Conservation (phyloP, 2,113 vertebrate species). For the Sinosuthora webbiana region DNA sequence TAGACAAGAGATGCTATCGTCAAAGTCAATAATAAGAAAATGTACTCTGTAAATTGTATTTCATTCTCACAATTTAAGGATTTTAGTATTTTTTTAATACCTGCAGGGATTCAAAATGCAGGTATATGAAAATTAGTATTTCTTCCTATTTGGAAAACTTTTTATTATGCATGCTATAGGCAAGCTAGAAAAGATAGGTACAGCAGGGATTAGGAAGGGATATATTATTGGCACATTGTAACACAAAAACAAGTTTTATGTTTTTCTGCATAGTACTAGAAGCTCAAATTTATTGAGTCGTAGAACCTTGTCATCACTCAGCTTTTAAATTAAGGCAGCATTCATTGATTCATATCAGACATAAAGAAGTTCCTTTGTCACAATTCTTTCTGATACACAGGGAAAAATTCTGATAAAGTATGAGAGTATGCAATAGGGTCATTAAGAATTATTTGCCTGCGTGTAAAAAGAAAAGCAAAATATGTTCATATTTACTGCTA, state of each 20-base stretch:
- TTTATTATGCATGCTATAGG: constrained; percentile 71
- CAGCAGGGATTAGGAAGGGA: constrained; percentile 56
- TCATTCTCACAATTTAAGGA: background rate
- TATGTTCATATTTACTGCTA: background rate
- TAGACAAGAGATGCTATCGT: constrained; percentile 30
- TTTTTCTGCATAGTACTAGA: constrained; percentile 67
- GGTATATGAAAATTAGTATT: constrained; percentile 64
- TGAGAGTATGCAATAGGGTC: background rate
- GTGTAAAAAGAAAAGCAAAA: background rate
- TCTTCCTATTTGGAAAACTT: constrained; percentile 56
- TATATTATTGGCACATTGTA: constrained; percentile 67
- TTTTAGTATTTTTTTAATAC: constrained; percentile 34
- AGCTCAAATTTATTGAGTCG: constrained; percentile 66
- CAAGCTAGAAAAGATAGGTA: constrained; percentile 64
- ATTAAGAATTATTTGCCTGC: constrained; percentile 60
- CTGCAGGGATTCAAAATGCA: constrained; percentile 59
- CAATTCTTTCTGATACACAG: constrained; percentile 47
- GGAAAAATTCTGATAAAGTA: constrained; percentile 43
- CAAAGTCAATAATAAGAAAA: constrained; percentile 33
- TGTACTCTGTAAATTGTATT: constrained; percentile 28
- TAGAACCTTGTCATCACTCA: constrained; percentile 58
- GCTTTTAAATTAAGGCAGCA: constrained; percentile 65
- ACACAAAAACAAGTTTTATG: constrained; percentile 74
- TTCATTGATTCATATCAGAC: constrained; percentile 58
- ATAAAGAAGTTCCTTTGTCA: constrained; percentile 57